Evolutionary conservation across 2,113 vertebrate genomes (phyloP).

Genomic region (Sturnira hondurensis): DNA sequence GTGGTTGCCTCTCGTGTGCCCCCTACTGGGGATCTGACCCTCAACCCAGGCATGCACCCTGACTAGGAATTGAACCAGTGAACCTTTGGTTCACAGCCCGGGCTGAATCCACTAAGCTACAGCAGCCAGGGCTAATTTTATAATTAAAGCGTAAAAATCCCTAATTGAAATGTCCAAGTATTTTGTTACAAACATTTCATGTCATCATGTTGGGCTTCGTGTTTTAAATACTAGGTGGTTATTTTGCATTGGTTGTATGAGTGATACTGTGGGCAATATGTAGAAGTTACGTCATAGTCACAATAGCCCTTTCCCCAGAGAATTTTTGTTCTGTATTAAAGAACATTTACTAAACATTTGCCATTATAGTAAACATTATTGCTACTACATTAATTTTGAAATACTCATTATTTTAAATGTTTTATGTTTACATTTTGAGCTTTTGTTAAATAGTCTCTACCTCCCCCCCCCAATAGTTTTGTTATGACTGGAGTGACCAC

Average conservation of each 20-base stretch:
- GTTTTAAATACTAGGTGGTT: not conserved
- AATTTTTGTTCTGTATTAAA: not conserved
- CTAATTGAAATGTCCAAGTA: not conserved
- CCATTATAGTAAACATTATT: not conserved
- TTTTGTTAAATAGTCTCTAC: not conserved
- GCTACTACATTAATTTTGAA: not conserved
- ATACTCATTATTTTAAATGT: not conserved
- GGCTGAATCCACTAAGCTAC: too few species aligned
- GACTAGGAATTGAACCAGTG: too few species aligned
- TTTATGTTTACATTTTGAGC: not conserved
- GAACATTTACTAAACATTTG: not conserved
- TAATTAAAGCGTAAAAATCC: slow-evolving; percentile 10
- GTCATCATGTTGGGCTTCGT: not conserved
- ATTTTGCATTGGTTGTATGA: not conserved
- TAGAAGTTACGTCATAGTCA: not conserved
- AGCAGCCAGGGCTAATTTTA: not conserved
- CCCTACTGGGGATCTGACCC: too few species aligned
- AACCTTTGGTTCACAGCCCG: too few species aligned
- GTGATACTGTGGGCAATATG: not conserved
- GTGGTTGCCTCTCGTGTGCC: too few species aligned
- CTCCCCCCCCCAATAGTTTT: not conserved
- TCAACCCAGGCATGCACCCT: too few species aligned
- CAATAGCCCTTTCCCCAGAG: not conserved
- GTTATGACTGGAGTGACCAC: not conserved
- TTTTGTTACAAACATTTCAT: not conserved